Percentiles rank a stretch among this genome's conserved stretches.
Evolutionary conservation across 1,140 invertebrate species (phyloP).

Genomic region (Drosophila pectinifera): DNA sequence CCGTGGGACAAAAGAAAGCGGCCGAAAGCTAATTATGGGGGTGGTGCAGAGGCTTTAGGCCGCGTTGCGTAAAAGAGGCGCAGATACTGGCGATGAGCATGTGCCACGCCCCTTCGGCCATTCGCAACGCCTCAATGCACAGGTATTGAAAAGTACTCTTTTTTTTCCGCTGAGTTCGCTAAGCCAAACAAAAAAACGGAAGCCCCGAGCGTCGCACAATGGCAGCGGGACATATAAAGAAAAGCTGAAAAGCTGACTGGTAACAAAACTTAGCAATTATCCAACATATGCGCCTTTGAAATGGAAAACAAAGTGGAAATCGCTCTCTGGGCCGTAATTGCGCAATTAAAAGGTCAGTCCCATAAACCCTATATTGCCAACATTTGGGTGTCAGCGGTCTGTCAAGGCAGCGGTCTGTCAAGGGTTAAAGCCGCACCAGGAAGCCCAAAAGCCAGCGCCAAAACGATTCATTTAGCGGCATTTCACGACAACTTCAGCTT

Average conservation of each 20-base stretch:
- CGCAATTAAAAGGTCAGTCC: conserved; percentile 65
- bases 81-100: conserved; percentile 65
- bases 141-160: conserved; percentile 64
- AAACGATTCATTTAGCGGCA: conserved; percentile 67
- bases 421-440: conserved; percentile 50
- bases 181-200: conserved; percentile 80
- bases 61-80: conserved; percentile 64
- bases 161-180: conserved; percentile 66
- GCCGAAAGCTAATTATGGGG: conserved; percentile 42
- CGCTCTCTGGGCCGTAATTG: conserved; percentile 37
- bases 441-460: conserved; percentile 25
- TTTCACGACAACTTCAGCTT: conserved; percentile 73
- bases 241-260: conserved; percentile 20
- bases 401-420: conserved; percentile 44
- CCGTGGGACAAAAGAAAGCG: conserved; percentile 62
- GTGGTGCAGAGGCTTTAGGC: conserved; percentile 38
- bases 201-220: conserved; percentile 59
- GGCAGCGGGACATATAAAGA: conserved; percentile 27
- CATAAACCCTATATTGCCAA: conserved; percentile 23
- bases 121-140: conserved; percentile 80
- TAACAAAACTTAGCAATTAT: conserved; percentile 66
- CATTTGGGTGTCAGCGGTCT: conserved; percentile 35
- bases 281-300: conserved; percentile 52
- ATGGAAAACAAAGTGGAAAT: conserved; percentile 46
- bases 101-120: conserved; percentile 73